Evolutionary conservation across 1,140 invertebrate species (phyloP), one percentile per base, ranked within the genome.

Genomic region (Hypsibius dujardini): DNA sequence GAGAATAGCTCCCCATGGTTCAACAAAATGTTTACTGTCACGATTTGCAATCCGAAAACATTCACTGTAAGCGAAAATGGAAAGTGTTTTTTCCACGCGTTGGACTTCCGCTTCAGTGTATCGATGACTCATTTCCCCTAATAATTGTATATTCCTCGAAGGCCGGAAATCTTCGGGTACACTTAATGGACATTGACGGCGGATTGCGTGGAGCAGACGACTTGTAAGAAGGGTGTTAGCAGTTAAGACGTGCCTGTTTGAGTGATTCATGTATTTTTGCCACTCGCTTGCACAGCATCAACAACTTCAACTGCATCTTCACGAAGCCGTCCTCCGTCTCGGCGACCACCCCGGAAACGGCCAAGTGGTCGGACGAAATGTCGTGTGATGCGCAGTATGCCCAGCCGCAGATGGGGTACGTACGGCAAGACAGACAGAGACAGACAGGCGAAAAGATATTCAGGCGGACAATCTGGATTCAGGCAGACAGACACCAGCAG

Each of bases 281-380:
- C 28, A 42, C 3, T 67, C 7, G 7, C 12, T 15, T 42, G 12
- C 45, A 12, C 42, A 67, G 62, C 62, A 67, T 67, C 62, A 67
- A 67, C 62, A 67, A 67, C 62, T 67, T 67, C 42, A 67, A 67
- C 42, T 67, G 62, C 62, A 67, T 67, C 42, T 67, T 67, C 42
- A 15, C 62, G 62, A 67, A 67, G 42, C 12, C 42, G 12, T 3
- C 12, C 42, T 7, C 7, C 3, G 45, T 67, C 42, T 12, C 62
- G 12, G 12, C 12, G 28, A 28, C 28, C 45, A 67, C 3, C 45
- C 12, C 12, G 62, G 3, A 15, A 15, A 15, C 12, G 3, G 62
- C 62, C 45, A 3, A 3, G 62, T 67, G 62, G 62, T 67, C 62
- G 3, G 3, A 42, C 12, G 62, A 67, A 42, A 67, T 67, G 42